Evolutionary conservation across 1,140 invertebrate species (phyloP).

Genomic region (Megalonaias nervosa): DNA sequence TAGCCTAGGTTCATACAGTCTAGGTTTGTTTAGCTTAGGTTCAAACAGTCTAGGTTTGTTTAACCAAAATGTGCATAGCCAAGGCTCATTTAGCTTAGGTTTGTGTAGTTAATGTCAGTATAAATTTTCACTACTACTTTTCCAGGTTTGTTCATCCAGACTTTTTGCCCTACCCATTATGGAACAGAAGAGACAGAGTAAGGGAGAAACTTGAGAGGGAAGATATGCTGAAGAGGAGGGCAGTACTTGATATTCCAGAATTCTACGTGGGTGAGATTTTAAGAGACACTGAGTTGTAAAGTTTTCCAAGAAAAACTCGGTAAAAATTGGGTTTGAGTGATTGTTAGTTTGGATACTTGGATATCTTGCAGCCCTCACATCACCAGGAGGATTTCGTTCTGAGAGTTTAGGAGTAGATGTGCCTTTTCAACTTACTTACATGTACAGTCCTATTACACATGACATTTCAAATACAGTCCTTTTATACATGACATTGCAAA

Average conservation of each 20-base stretch:
- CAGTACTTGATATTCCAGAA: conserved; percentile 91
- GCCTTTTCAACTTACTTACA: neutral
- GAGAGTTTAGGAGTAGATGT: conserved; percentile 1
- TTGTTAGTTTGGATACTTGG: neutral
- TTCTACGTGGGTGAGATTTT: conserved; percentile 92
- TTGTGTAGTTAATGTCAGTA: too few relatives aligned
- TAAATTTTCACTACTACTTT: too few relatives aligned
- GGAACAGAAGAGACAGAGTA: conserved; percentile 80
- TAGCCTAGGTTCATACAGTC: too few relatives aligned
- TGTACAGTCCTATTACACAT: too few relatives aligned
- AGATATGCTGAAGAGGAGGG: conserved; percentile 93
- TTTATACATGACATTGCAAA: too few relatives aligned
- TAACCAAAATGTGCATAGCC: too few relatives aligned
- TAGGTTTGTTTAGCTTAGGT: too few relatives aligned
- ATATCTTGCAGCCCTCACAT: too few relatives aligned
- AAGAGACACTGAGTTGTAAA: neutral
- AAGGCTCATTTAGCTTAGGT: too few relatives aligned
- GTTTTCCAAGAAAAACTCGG: neutral
- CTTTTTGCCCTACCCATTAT: conserved; percentile 21
- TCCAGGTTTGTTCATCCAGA: conserved; percentile 7
- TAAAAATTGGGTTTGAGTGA: too few relatives aligned
- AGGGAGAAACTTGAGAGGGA: conserved; percentile 90
- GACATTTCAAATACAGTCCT: too few relatives aligned
- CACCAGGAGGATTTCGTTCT: neutral
- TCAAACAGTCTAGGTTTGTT: too few relatives aligned